Evolutionary conservation across 2,113 vertebrate species (phyloP), one percentile per base, ranked within the genome.

Genomic region (Clupea harengus): DNA sequence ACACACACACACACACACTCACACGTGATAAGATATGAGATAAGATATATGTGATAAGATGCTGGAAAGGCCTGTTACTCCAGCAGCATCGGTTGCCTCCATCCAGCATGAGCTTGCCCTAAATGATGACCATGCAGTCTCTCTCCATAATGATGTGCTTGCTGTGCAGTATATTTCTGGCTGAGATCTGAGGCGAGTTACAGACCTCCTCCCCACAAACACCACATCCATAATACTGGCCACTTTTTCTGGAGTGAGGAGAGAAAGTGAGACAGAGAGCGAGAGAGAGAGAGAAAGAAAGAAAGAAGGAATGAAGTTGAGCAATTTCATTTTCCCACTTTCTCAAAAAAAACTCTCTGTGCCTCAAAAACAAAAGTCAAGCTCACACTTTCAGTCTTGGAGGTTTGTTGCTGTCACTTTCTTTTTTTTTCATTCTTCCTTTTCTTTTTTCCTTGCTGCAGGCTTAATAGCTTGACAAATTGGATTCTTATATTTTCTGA

Each of bases 401-500:
- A 44, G 32, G 28, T 78, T 11, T 11, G 5, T 1, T 17, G 28
- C 3, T 15, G 28, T 39, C 25, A 15, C 11, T 4, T 13, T 28
- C 10, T 67, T 2, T 10, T 0, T 25, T 9, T 25, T 25, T 1
- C 25, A 39, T 78, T 39, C 28, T 78, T 11, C 72, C 72, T 78
- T 78, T 15, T 75, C 67, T 72, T 11, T 72, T 28, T 75, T n/a
- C 64, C 64, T 25, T 32, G 0, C 32, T 78, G 28, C 13, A 32
- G 72, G 13, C 28, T 78, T 44, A 78, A 78, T 78, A 32, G 72
- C 72, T 78, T 78, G 72, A 78, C 72, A 78, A 78, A 78, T 78
- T 78, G 72, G 72, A 78, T 78, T 78, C 25, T 78, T 78, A 78
- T 78, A 39, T 78, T 78, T 78, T 78, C 72, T 78, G 72, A 78